These are phyloP conservation scores for Gastracanthus pulcherrimus DNA, from an alignment of 2,888 invertebrate genomes.

Conservation along the genomic window DNA sequence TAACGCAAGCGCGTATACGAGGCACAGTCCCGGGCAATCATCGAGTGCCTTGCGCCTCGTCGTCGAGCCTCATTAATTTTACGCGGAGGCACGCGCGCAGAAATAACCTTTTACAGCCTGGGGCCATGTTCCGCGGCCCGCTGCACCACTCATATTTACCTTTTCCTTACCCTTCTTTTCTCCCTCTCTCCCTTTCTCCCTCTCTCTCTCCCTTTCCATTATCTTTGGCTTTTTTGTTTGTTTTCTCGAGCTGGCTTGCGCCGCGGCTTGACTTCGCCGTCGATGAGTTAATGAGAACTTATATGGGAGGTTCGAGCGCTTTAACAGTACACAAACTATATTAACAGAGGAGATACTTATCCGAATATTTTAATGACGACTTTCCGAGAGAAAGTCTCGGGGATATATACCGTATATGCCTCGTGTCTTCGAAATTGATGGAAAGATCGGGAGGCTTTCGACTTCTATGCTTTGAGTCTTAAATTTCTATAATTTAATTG, in stretches of 20 bases:
- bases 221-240: constrained; percentile 41
- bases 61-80: constrained; percentile 44
- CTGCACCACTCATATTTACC: constrained; percentile 44
- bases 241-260: not conserved
- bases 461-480: no score
- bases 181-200: not conserved
- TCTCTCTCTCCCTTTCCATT: constrained; percentile 23
- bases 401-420: no score
- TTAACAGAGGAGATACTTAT: constrained; percentile 36
- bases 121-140: not conserved
- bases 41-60: no score
- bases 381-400: constrained; percentile 21
- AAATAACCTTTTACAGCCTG: constrained; percentile 28
- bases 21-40: no score
- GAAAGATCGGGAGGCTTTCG: no score
- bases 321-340: constrained; percentile 32
- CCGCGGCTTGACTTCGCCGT: not conserved
- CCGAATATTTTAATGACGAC: constrained; percentile 46
- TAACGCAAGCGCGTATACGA: no score
- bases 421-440: not conserved
- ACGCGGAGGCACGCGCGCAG: not conserved
- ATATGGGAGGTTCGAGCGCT: constrained; percentile 17
- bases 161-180: not conserved
- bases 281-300: constrained; percentile 52
- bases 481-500: no score